phyloP scores from a whole-genome alignment of 2,797 vertebrate genomes.

The Liasis olivaceus region DNA sequence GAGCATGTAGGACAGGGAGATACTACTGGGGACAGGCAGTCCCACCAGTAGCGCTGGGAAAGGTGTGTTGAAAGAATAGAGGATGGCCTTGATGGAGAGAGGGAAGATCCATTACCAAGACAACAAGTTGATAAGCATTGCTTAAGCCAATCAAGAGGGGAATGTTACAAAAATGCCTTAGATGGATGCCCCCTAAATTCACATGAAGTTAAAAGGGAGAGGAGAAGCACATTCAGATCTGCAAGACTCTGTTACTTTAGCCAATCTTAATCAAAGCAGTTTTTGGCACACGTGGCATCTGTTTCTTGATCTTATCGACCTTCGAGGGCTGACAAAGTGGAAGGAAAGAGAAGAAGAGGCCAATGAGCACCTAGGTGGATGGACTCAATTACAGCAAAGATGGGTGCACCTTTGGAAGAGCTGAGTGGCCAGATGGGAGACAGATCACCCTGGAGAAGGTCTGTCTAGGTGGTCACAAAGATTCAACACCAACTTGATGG shows the following conservation, averaged over 20 bases:
- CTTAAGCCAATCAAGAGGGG: neutral
- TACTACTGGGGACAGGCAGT: neutral
- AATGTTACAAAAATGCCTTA: neutral
- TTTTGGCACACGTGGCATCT: neutral
- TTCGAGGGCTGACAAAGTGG: neutral
- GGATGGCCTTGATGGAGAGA: neutral
- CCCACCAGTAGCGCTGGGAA: neutral
- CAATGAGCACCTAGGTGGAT: neutral
- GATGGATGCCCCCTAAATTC: neutral
- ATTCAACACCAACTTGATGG: neutral
- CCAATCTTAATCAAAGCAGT: neutral
- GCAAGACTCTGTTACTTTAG: neutral
- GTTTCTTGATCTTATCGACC: neutral
- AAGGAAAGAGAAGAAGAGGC: neutral
- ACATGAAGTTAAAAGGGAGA: neutral
- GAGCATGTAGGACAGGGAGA: neutral
- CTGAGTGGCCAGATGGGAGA: neutral
- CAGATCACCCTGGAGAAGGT: neutral
- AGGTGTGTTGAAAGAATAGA: neutral
- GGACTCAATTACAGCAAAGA: neutral
- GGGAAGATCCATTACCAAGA: neutral
- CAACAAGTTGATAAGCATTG: neutral
- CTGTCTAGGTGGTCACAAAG: neutral
- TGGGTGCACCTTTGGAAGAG: neutral
- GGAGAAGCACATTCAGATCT: neutral